Base-by-base conservation (phyloP, 2,888 invertebrate species). In the Aphelenchoides bicaudatus region DNA sequence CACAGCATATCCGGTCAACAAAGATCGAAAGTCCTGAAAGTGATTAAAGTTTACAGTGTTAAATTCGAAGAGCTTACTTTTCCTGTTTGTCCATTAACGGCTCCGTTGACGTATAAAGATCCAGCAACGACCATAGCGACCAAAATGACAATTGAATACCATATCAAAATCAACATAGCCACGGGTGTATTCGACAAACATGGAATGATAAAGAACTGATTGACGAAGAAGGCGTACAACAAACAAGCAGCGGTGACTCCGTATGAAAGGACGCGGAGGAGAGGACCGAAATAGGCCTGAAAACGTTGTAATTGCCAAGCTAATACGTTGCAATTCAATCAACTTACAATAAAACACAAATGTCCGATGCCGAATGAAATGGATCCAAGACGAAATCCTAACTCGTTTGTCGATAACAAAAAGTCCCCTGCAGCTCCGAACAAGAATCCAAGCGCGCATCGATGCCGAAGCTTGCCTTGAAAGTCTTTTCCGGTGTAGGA, bases 181-280 rank as follows among this genome's bases (percentile, higher is more conserved):
- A 54, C 16, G 6, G 57, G 55, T 8, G 16, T 10, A 23, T 54
- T 28, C 56, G 19, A 54, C 2, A 54, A 34, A 10, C 19, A 25
- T 34, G 55, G 55, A 25, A 54, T 58, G n/a, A 54, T 29, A 27
- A 54, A 56, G 55, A 54, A 58, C 13, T 54, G 55, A 27, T 54
- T 54, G 29, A 54, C 57, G 19, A 27, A n/a, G 5, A 58, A 21
- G 19, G 56, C 55, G 21, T 54, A 54, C 31, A 54, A 16, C 31
- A 51, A 13, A n/a, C 16, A 51, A 3, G 39, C 37, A 2, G 37
- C 39, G 2, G 52, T 13, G 16, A 51, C 52, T 1, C 37, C 37
- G 1, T 34, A 16, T 8, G 37, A 34, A n/a, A 51, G 37, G 19
- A 38, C 37, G 1, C 16, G 16, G 10, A 51, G 30, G 13, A 16